Conservation (phyloP, 1,140 invertebrate genomes). For the Latrodectus geometricus region DNA sequence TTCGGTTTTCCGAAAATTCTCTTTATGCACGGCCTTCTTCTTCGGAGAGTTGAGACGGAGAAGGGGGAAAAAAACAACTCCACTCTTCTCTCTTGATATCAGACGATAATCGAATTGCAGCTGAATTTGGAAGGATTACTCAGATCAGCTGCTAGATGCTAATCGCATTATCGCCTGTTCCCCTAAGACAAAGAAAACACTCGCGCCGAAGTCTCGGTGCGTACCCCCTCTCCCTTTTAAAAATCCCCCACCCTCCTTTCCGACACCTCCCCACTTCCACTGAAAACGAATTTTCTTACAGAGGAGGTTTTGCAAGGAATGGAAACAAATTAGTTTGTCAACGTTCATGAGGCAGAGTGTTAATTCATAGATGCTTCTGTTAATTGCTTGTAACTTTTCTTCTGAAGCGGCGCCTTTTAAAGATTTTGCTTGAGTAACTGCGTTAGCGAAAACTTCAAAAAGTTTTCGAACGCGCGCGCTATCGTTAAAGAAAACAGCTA, state of each 20-base stretch:
- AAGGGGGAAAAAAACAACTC: constrained; percentile 43
- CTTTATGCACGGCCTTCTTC: constrained; percentile 13
- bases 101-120: constrained; percentile 59
- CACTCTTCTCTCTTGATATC: constrained; percentile 48
- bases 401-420: constrained; percentile 14
- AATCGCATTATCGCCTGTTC: constrained; percentile 40
- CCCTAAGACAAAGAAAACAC: constrained; percentile 44
- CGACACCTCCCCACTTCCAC: not conserved
- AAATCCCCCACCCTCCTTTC: not conserved
- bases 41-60: constrained; percentile 10
- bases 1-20: constrained; percentile 32
- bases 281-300: constrained; percentile 24
- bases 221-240: not conserved
- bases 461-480: constrained; percentile 10
- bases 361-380: constrained; percentile 51
- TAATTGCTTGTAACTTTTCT: constrained; percentile 28
- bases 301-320: constrained; percentile 46
- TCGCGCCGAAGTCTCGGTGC: not conserved
- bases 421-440: constrained; percentile 16
- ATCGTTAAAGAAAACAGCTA: constrained; percentile 2
- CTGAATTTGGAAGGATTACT: constrained; percentile 57
- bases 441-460: constrained; percentile 44
- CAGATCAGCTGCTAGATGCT: constrained; percentile 42
- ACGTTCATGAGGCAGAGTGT: constrained; percentile 27
- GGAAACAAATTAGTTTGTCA: constrained; percentile 59